Evolutionary conservation across 1,140 invertebrate genomes (phyloP).

Genomic region (Drosophila paulistorum): DNA sequence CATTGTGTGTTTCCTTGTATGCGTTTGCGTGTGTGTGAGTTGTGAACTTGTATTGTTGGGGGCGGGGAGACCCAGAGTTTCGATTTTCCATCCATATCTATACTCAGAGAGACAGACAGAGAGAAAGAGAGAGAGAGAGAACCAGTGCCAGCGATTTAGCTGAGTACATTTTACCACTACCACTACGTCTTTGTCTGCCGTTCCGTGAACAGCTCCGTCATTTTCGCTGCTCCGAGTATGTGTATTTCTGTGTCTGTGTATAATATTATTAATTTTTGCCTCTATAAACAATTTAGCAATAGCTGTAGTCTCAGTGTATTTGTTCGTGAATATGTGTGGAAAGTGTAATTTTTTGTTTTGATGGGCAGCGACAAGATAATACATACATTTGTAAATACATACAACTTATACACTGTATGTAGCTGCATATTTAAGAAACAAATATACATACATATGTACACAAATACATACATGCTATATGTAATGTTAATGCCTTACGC

Average conservation of each 20-base stretch:
- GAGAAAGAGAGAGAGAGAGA: constrained; percentile 35
- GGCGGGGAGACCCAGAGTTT: constrained; percentile 65
- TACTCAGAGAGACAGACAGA: constrained; percentile 41
- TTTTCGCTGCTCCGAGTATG: constrained; percentile 37
- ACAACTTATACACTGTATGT: constrained; percentile 26
- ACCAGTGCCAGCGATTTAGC: constrained; percentile 42
- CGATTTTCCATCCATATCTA: constrained; percentile 76
- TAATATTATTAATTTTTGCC: constrained; percentile 63
- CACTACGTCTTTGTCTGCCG: constrained; percentile 70
- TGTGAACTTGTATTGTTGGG: constrained; percentile 69
- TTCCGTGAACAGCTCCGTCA: constrained; percentile 59
- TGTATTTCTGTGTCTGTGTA: constrained; percentile 42
- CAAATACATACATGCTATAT: neutral
- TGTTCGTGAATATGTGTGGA: constrained; percentile 34
- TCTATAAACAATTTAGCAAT: constrained; percentile 47
- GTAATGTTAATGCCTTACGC: neutral
- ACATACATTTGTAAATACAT: constrained; percentile 41
- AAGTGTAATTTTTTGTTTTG: constrained; percentile 45
- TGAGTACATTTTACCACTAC: constrained; percentile 62
- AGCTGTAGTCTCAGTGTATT: constrained; percentile 23
- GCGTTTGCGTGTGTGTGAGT: constrained; percentile 34
- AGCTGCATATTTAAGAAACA: constrained; percentile 23
- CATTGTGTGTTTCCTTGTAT: constrained; percentile 66
- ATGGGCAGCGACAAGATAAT: constrained; percentile 16
- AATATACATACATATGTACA: constrained; percentile 11